Evolutionary conservation across 2,888 invertebrate genomes (phyloP), one percentile per base, ranked within the genome.

Genomic region (Troilus luridus): DNA sequence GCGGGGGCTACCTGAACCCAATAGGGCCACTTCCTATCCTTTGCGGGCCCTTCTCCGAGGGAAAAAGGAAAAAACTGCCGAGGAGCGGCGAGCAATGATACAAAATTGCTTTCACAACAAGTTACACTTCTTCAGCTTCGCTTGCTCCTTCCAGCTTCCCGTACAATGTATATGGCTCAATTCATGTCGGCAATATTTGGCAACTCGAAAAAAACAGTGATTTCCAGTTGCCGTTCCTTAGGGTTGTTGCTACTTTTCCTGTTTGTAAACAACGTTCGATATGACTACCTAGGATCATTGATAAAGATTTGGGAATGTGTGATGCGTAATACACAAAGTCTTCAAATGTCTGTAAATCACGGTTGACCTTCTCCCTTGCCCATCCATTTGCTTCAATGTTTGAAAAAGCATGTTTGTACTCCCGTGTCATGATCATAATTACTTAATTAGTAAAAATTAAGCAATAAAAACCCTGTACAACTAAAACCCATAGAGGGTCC

Each of bases 101-200:
- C 85, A n/a, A 85, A 85, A 85, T 85, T 85, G 85, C 85, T 85
- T 85, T 85, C 54, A 85, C 85, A 85, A 85, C 56, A 85, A 85
- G 85, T 56, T 85, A 85, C 85, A 85, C 21, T 85, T 85, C 85
- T 58, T 77, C 72, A 41, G 72, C 72, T 14, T 77, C 21, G 41
- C 27, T 14, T 27, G 41, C 17, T 77, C 72, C 27, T 77, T 77
- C 27, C 72, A 77, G 72, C 27, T 77, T 77, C 27, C 72, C 72
- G 17, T 77, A 27, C 17, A 27, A 77, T 77, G 72, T 77, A 27
- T 41, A 6, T 41, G 72, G 72, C 27, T 77, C 7, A 77, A 77
- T 41, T 77, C 27, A 41, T 17, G 41, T 41, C 17, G 72, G 17
- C 14, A 41, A 77, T 77, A 77, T 77, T 77, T 77, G 27, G 41